phyloP scores from a whole-genome alignment of 2,113 vertebrate genomes.

The Malurus alboscapulatus region DNA sequence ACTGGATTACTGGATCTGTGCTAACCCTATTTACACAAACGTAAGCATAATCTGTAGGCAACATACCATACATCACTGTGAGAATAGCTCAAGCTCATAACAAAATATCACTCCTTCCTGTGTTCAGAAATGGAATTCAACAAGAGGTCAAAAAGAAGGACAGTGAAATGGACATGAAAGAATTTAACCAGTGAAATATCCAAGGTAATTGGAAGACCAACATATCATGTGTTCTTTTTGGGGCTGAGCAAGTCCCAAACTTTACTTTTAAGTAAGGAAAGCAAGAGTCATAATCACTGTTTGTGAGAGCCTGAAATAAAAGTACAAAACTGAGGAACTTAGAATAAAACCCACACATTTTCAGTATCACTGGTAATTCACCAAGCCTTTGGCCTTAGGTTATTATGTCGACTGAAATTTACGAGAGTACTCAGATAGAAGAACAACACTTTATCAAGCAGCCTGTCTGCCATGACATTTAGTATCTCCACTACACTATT shows the following conservation, averaged over 20 bases:
- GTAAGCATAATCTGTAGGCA: slow-evolving; percentile 3
- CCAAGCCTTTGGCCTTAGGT: background rate
- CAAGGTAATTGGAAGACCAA: background rate
- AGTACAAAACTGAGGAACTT: background rate
- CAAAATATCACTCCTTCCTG: background rate
- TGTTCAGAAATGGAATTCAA: background rate
- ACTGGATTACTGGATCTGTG: slow-evolving; percentile 9
- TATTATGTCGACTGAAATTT: background rate
- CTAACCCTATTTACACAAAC: slow-evolving; percentile 33
- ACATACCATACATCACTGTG: background rate
- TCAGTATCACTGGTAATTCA: background rate
- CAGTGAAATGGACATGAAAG: background rate
- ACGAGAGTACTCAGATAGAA: background rate
- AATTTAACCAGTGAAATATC: background rate
- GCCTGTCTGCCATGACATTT: background rate
- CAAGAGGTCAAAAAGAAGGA: background rate
- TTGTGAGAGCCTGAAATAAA: background rate
- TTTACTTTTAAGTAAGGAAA: background rate
- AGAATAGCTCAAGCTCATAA: background rate
- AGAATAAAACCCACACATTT: background rate
- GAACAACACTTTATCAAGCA: background rate
- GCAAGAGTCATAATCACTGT: background rate
- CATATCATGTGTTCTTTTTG: background rate
- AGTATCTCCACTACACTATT: background rate
- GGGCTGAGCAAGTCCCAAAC: background rate